Base-by-base conservation (phyloP, 2,113 vertebrate species). In the Hiodon alosoides region DNA sequence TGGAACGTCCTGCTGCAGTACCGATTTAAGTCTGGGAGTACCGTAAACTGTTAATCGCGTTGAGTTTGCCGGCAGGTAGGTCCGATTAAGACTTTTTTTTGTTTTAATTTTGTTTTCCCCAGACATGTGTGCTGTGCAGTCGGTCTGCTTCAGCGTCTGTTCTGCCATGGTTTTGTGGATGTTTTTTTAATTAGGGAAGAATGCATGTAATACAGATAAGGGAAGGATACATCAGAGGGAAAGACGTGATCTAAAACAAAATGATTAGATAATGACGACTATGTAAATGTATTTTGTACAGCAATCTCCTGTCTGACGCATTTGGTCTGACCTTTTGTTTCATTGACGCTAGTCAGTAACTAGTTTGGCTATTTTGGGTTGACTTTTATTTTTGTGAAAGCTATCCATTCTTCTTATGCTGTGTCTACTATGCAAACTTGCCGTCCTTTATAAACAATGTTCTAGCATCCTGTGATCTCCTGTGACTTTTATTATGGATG, bases 381-480 rank as follows among this genome's bases (percentile, higher is more conserved):
- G 86, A 84, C 83, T 67, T 81, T 81, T 82, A 78, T 87, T 70
- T 91, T 83, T 89, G 84, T 83, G 81, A 75, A 89, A 58, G 65
- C 64, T 60, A 50, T 71, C 67, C 66, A 65, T 46, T 60, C 85
- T 84, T 86, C 86, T 87, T 79, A 92, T 90, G 92, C 90, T 91
- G 90, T 95, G 93, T 94, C 93, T 93, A 95, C 95, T 98, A 95
- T 98, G 96, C 96, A 97, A 98, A 92, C 83, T 82, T 86, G 85
- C 85, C 85, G 93, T 94, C 87, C 91, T 93, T 94, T 93, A 84
- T 91, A 90, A 81, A 86, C 80, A 81, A 85, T 89, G 80, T 82
- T 81, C 87, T 86, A 84, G 85, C 79, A 80, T 17, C 31, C 50
- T 16, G 3, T n/a, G 50, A 51, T 69, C 46, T 57, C 7, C 31